phyloP scores from a whole-genome alignment of 2,113 vertebrate genomes.

The Chloroceryle aenea region DNA sequence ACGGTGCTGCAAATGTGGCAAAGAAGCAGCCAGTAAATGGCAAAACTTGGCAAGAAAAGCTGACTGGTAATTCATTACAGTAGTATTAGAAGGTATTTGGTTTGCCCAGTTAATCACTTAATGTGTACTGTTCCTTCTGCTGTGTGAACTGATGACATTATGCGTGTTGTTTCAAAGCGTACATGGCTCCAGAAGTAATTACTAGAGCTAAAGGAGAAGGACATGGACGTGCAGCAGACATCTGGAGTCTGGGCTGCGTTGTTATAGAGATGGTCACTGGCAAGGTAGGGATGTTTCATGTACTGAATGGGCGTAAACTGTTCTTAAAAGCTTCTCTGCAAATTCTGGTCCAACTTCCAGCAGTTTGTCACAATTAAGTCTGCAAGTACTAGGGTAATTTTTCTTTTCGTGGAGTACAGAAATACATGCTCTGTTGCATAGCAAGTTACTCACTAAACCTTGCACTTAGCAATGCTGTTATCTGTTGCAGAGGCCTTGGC shows the following conservation, averaged over 20 bases:
- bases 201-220: constrained; percentile 98
- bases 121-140: neutral
- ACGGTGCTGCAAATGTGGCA: neutral
- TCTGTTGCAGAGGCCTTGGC: constrained; percentile 91
- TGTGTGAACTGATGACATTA: neutral
- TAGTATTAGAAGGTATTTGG: neutral
- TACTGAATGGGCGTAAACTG: neutral
- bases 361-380: neutral
- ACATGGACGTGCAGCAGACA: constrained; percentile 94
- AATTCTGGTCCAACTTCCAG: neutral
- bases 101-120: neutral
- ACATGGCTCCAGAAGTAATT: constrained; percentile 99
- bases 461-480: neutral
- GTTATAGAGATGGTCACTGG: constrained; percentile 99
- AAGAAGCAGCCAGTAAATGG: neutral
- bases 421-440: neutral
- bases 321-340: neutral
- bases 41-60: neutral
- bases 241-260: constrained; percentile 98
- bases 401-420: neutral
- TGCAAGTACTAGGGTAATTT: neutral
- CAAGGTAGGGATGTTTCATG: constrained; percentile 81
- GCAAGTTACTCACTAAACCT: neutral
- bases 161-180: constrained; percentile 80
- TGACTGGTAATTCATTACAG: neutral